phyloP scores from a whole-genome alignment of 2,113 vertebrate species.

The Nothoprocta perdicaria region DNA sequence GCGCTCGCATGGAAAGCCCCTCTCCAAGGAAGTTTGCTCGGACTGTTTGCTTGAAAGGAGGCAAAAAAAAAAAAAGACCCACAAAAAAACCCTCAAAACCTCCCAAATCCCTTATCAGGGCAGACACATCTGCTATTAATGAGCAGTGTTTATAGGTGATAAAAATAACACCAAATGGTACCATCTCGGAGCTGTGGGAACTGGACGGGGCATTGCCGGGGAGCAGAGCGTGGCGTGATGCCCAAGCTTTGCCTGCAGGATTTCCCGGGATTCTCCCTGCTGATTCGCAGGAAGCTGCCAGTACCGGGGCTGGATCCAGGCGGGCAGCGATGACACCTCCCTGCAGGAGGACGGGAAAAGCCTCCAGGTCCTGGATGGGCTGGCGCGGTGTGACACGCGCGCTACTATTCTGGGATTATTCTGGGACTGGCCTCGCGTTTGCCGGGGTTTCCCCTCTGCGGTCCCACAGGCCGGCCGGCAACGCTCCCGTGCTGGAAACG shows the following conservation, averaged over 20 bases:
- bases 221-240: too few relatives aligned
- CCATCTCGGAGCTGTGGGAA: too few relatives aligned
- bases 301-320: neutral
- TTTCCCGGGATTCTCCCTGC: neutral
- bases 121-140: neutral
- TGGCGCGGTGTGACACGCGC: neutral
- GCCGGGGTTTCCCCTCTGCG: constrained; percentile 35
- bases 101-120: neutral
- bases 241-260: too few relatives aligned
- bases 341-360: constrained; percentile 29
- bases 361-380: constrained; percentile 11
- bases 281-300: neutral
- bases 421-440: constrained; percentile 2
- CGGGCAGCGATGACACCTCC: constrained; percentile 2
- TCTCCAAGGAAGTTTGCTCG: neutral
- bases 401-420: neutral
- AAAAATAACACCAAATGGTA: neutral
- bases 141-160: neutral
- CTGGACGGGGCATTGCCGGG: too few relatives aligned
- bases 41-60: neutral
- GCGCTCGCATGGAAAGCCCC: neutral
- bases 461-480: constrained; percentile 30
- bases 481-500: constrained; percentile 15
- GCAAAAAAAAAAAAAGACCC: too few relatives aligned
- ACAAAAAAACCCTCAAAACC: too few relatives aligned